Evolutionary conservation across 2,888 invertebrate genomes (phyloP).

Genomic region (Endomychus coccineus): DNA sequence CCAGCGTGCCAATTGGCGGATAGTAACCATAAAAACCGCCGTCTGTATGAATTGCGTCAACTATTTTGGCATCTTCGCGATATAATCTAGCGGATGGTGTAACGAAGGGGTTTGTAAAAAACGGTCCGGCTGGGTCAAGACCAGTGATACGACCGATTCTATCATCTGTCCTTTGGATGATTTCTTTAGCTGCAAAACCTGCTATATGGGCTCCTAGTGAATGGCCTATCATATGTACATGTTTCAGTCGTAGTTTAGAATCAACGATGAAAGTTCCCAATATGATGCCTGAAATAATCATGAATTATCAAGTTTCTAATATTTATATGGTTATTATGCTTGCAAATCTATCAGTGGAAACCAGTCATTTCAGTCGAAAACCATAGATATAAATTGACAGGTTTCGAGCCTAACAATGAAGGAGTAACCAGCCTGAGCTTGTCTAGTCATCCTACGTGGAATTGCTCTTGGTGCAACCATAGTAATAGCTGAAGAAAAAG

Average conservation of each 20-base stretch:
- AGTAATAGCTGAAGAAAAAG: too few species aligned
- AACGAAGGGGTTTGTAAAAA: conserved; percentile 38
- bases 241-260: conserved; percentile 19
- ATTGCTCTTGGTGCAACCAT: too few species aligned
- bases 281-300: conserved; percentile 22
- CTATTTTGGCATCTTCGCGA: conserved; percentile 50
- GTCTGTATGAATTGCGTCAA: conserved; percentile 56
- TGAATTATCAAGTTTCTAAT: too few species aligned
- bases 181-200: conserved; percentile 31
- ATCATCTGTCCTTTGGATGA: conserved; percentile 21
- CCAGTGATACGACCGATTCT: conserved; percentile 44
- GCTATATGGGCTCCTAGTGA: conserved; percentile 37
- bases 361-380: too few species aligned
- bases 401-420: too few species aligned
- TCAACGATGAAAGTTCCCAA: conserved; percentile 30
- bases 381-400: too few species aligned
- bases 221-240: conserved; percentile 35
- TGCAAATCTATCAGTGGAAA: too few species aligned
- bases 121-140: conserved; percentile 49
- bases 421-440: too few species aligned
- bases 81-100: conserved; percentile 45
- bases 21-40: conserved; percentile 46
- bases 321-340: too few species aligned
- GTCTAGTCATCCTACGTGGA: too few species aligned
- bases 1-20: conserved; percentile 49